These are phyloP conservation scores for Eumaeus atala DNA, from an alignment of 1,140 invertebrate genomes.

Conservation along the genomic window DNA sequence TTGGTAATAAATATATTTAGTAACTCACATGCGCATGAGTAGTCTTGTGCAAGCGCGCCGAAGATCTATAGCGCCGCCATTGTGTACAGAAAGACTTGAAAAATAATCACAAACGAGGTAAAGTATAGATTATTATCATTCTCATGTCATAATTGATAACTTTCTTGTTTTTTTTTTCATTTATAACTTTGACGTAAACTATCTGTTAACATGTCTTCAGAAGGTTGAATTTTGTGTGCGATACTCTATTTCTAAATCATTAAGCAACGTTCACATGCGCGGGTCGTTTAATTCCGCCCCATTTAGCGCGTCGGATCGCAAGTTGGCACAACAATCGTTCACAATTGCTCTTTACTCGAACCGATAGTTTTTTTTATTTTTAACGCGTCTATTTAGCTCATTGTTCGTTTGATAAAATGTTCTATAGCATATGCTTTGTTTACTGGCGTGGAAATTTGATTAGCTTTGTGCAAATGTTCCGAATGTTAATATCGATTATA, in stretches of 20 bases:
- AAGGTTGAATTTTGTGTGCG: constrained; percentile 17
- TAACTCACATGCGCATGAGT: constrained; percentile 45
- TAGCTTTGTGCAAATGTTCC: constrained; percentile 45
- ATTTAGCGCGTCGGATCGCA: constrained; percentile 63
- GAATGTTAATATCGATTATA: constrained; percentile 23
- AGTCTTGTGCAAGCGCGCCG: constrained; percentile 49
- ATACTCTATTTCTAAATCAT: constrained; percentile 53
- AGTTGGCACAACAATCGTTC: constrained; percentile 67
- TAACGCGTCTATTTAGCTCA: constrained; percentile 46
- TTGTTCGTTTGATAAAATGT: constrained; percentile 43
- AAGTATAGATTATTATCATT: constrained; percentile 36
- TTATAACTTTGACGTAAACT: background rate
- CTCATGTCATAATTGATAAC: constrained; percentile 32
- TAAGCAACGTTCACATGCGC: constrained; percentile 61
- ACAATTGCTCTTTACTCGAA: constrained; percentile 67
- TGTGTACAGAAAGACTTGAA: constrained; percentile 29
- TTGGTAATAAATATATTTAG: constrained; percentile 46
- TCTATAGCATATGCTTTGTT: constrained; percentile 38
- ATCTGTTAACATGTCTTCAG: background rate
- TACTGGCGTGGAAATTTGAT: constrained; percentile 64
- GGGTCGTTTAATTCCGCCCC: constrained; percentile 57
- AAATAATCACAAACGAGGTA: constrained; percentile 41
- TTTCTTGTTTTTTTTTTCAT: constrained; percentile 17
- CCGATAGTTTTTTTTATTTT: constrained; percentile 59
- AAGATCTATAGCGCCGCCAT: constrained; percentile 31